Evolutionary conservation across 2,888 invertebrate species (phyloP).

Genomic region (Dastarcus helophoroides): DNA sequence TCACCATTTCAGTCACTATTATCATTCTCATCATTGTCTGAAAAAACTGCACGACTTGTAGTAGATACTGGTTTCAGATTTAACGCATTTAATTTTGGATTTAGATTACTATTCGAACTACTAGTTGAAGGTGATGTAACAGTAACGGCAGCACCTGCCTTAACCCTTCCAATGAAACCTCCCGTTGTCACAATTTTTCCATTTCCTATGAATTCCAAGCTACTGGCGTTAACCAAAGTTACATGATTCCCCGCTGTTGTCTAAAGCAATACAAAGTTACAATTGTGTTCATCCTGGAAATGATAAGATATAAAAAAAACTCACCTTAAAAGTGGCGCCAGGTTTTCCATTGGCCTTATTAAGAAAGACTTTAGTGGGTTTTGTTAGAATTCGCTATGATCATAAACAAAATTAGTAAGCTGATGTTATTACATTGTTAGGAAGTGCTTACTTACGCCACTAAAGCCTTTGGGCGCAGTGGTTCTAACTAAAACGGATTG

Average conservation of each 20-base stretch:
- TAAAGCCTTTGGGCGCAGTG: constrained; percentile 5
- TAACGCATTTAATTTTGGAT: too few relatives aligned
- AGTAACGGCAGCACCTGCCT: constrained; percentile 17
- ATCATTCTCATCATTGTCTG: too few relatives aligned
- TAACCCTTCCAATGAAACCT: constrained; percentile 15
- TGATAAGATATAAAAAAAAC: neutral
- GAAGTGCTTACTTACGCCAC: constrained; percentile 7
- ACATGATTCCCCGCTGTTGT: too few relatives aligned
- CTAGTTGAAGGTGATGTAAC: constrained; percentile 17
- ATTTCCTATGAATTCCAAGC: constrained; percentile 7
- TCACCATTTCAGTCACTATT: too few relatives aligned
- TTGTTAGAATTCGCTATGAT: constrained; percentile 8
- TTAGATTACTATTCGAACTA: too few relatives aligned
- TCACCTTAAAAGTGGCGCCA: constrained; percentile 9
- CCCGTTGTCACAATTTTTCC: constrained; percentile 16
- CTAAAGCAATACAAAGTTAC: too few relatives aligned
- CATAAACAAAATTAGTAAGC: neutral
- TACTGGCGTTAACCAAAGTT: constrained; percentile 5
- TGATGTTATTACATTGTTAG: too few relatives aligned
- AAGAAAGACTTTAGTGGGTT: constrained; percentile 10
- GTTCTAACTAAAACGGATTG: constrained; percentile 8
- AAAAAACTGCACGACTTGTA: too few relatives aligned
- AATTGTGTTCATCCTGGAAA: too few relatives aligned
- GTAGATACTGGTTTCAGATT: too few relatives aligned
- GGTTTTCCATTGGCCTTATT: constrained; percentile 9